Conservation (phyloP, 2,113 vertebrate species). For the Dromiciops gliroides region DNA sequence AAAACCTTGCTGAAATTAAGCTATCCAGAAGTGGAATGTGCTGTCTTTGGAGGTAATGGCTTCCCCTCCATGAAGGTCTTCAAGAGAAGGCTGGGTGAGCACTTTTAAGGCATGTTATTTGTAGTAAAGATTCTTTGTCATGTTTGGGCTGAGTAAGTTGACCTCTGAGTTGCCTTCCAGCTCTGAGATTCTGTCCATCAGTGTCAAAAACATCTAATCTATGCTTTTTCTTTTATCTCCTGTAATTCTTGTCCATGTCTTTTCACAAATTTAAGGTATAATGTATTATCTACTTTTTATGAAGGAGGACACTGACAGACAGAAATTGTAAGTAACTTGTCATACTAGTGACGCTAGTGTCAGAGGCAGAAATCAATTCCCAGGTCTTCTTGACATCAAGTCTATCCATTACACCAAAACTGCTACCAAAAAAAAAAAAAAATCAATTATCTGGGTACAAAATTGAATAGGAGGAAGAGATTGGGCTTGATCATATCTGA, state of each 20-base stretch:
- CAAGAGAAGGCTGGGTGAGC: neutral
- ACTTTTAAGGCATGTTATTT: neutral
- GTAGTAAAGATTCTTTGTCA: neutral
- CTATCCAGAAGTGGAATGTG: neutral
- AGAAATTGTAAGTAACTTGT: neutral
- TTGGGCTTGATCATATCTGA: neutral
- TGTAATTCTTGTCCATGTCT: neutral
- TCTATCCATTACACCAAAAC: neutral
- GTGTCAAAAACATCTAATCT: neutral
- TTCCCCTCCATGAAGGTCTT: neutral
- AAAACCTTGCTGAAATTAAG: neutral
- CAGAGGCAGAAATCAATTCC: neutral
- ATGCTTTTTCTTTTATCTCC: neutral
- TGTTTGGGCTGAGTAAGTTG: neutral
- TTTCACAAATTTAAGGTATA: neutral
- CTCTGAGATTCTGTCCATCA: neutral
- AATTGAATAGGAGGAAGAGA: neutral
- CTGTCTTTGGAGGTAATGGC: neutral
- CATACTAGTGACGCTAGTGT: neutral
- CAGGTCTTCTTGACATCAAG: neutral
- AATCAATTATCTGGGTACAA: neutral
- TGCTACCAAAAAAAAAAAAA: neutral
- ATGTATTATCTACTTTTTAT: neutral
- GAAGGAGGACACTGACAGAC: neutral
- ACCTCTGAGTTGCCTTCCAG: neutral